phyloP scores from a whole-genome alignment of 2,888 invertebrate genomes.

The Drosophila gaucha region DNA sequence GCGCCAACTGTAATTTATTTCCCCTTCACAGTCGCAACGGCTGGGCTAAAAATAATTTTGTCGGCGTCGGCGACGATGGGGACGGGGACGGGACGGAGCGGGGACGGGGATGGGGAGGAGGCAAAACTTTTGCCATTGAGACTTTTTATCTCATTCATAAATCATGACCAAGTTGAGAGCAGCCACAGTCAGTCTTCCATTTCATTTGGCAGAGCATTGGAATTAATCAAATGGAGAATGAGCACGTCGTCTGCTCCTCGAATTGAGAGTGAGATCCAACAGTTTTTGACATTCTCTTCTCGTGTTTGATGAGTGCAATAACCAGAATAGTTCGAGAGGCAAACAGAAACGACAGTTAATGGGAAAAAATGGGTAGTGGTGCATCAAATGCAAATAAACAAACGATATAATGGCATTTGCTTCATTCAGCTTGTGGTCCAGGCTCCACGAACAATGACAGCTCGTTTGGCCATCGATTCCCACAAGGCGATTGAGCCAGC shows the following conservation, averaged over 20 bases:
- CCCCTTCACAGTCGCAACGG: background rate
- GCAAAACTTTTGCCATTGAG: constrained; percentile 62
- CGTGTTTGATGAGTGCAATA: constrained; percentile 8
- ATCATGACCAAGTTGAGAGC: constrained; percentile 59
- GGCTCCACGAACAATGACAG: constrained; percentile 8
- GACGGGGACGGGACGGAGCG: background rate
- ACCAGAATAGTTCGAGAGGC: background rate
- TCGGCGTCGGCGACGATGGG: background rate
- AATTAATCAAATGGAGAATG: constrained; percentile 59
- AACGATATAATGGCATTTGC: constrained; percentile 22
- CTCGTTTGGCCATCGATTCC: constrained; percentile 25
- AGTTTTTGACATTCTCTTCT: constrained; percentile 4
- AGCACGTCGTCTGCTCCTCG: constrained; percentile 31
- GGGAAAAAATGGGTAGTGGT: background rate
- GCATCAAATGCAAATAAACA: constrained; percentile 19
- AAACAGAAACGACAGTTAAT: background rate
- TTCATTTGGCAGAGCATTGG: constrained; percentile 52
- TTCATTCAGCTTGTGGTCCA: background rate
- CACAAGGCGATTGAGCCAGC: background rate
- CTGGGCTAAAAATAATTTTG: constrained; percentile 52
- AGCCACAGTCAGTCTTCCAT: constrained; percentile 34
- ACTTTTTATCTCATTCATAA: constrained; percentile 71
- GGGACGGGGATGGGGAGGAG: constrained; percentile 7
- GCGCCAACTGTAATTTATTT: constrained; percentile 57
- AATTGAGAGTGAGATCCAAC: constrained; percentile 15